Evolutionary conservation across 1,140 invertebrate genomes (phyloP).

Genomic region (Nilaparvata lugens): DNA sequence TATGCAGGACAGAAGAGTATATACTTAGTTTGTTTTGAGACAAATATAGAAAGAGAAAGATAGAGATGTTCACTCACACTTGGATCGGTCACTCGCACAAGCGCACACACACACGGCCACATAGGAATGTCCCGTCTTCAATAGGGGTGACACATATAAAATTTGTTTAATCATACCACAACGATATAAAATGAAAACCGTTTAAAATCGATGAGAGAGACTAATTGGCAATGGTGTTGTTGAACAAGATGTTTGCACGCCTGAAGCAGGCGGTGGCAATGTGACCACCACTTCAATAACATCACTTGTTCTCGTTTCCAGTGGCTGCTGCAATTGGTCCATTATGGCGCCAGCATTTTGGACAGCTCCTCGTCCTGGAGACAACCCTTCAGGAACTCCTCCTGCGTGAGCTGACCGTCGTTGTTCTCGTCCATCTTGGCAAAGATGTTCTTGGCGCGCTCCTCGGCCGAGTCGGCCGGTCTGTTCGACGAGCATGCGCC

Average conservation of each 20-base stretch:
- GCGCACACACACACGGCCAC: no score
- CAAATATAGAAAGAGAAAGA: no score
- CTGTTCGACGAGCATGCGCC: slow-evolving; percentile 89
- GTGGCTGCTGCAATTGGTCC: slow-evolving; percentile 18
- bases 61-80: no score
- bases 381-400: slow-evolving; percentile 98
- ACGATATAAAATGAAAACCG: neutral
- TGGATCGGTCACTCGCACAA: no score
- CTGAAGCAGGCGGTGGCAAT: neutral
- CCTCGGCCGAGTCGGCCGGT: slow-evolving; percentile 86
- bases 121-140: no score
- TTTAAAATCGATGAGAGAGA: slow-evolving; percentile 1
- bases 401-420: slow-evolving; percentile 94
- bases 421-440: slow-evolving; percentile 99
- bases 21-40: no score
- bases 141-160: neutral
- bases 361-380: slow-evolving; percentile 95
- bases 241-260: neutral
- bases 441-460: slow-evolving; percentile 96
- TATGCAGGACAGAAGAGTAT: no score
- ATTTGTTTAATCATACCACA: slow-evolving; percentile 1
- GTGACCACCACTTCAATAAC: neutral
- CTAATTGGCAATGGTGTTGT: slow-evolving; percentile 3
- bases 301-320: neutral
- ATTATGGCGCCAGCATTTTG: slow-evolving; percentile 89